These are phyloP conservation scores for Crotalus helleri DNA, from an alignment of 2,113 vertebrate species.

Conservation along the genomic window DNA sequence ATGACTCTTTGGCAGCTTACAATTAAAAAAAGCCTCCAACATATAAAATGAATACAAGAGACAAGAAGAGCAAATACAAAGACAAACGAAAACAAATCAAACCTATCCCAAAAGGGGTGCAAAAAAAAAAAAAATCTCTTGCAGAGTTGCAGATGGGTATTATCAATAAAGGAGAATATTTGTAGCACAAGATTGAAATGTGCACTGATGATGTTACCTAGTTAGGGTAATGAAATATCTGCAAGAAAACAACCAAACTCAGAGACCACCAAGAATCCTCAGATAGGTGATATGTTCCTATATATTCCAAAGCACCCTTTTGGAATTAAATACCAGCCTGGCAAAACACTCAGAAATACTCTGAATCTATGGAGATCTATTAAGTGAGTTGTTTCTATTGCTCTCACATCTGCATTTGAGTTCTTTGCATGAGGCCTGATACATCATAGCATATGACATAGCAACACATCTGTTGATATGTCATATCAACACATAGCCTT, in stretches of 20 bases:
- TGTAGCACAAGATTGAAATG: background rate
- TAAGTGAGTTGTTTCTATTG: background rate
- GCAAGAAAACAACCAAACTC: background rate
- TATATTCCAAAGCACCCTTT: background rate
- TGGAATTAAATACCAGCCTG: background rate
- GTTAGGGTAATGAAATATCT: background rate
- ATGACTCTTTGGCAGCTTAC: background rate
- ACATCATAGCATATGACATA: background rate
- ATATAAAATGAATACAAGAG: background rate
- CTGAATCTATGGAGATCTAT: background rate
- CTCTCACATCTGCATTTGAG: background rate
- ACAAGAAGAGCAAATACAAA: background rate
- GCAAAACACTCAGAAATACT: background rate
- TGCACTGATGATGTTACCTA: background rate
- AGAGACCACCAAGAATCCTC: background rate
- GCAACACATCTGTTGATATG: too few relatives aligned
- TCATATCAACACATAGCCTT: background rate
- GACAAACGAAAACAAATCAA: background rate
- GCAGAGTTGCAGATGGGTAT: background rate
- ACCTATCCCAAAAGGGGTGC: background rate
- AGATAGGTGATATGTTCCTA: background rate
- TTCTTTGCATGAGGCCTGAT: background rate
- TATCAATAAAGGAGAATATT: background rate
- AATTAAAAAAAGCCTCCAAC: background rate
- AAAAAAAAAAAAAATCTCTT: background rate